These are phyloP conservation scores for Thymelicus lineola DNA, from an alignment of 2,888 invertebrate genomes.

Conservation along the genomic window DNA sequence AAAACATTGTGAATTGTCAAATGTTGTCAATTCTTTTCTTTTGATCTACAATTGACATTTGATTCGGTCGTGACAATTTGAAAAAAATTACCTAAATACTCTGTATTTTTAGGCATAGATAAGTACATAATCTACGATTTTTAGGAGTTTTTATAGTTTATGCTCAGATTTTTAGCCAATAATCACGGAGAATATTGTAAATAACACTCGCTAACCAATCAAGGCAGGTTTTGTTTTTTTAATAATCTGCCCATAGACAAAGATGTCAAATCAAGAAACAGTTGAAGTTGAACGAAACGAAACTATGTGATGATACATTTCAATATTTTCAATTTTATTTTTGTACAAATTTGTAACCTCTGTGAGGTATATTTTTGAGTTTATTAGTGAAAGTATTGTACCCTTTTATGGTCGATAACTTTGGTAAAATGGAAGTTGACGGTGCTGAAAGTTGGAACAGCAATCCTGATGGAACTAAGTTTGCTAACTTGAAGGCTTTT, in stretches of 20 bases:
- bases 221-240: slow-evolving; percentile 5
- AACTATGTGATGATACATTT: slow-evolving; percentile 31
- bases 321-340: slow-evolving; percentile 45
- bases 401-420: slow-evolving; percentile 16
- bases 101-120: too few relatives aligned
- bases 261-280: slow-evolving; percentile 54
- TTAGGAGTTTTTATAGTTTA: not conserved
- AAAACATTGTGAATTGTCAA: too few relatives aligned
- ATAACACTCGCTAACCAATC: slow-evolving; percentile 51
- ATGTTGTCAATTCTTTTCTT: too few relatives aligned
- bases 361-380: slow-evolving; percentile 22
- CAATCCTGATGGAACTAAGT: slow-evolving; percentile 71
- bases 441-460: slow-evolving; percentile 61
- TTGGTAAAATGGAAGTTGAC: slow-evolving; percentile 72
- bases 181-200: slow-evolving; percentile 6
- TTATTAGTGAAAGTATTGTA: slow-evolving; percentile 11
- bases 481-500: slow-evolving; percentile 80
- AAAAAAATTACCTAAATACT: too few relatives aligned
- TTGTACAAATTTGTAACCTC: slow-evolving; percentile 44
- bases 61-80: too few relatives aligned
- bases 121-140: too few relatives aligned
- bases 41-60: too few relatives aligned
- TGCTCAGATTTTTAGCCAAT: not conserved
- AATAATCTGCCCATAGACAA: not conserved
- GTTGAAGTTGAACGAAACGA: slow-evolving; percentile 71